Evolutionary conservation across 1,140 invertebrate species (phyloP).

Genomic region (Solen grandis): DNA sequence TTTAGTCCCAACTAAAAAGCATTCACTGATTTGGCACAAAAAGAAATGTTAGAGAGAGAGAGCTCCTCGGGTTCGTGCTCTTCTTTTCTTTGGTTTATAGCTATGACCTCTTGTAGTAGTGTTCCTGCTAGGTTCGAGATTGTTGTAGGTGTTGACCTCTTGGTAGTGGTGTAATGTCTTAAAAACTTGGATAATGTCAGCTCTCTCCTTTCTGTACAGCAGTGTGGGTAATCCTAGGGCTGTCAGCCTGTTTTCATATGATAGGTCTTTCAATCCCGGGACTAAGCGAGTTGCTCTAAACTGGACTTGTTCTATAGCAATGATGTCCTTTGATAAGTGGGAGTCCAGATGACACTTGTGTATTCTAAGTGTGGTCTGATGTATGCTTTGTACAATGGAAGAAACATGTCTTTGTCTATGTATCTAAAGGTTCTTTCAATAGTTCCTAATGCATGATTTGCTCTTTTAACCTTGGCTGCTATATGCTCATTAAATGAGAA

Average conservation of each 20-base stretch:
- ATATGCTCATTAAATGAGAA: conserved; percentile 11
- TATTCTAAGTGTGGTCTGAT: conserved; percentile 18
- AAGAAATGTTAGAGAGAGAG: too few species aligned
- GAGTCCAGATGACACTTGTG: conserved; percentile 4
- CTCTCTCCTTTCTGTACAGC: not conserved
- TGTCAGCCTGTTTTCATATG: conserved; percentile 2
- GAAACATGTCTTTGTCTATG: conserved; percentile 34
- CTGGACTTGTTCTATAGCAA: conserved; percentile 15
- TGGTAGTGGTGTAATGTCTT: too few species aligned
- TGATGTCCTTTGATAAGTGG: conserved; percentile 3
- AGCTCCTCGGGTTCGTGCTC: too few species aligned
- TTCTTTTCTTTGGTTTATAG: too few species aligned
- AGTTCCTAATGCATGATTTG: not conserved
- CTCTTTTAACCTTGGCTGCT: not conserved
- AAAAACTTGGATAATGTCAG: conserved; percentile 15
- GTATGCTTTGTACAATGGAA: conserved; percentile 20
- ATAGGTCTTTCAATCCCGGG: not conserved
- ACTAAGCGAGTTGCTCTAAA: conserved; percentile 13
- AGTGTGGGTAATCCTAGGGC: conserved; percentile 3
- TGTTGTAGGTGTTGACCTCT: too few species aligned
- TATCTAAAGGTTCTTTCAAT: conserved; percentile 19
- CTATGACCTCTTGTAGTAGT: too few species aligned
- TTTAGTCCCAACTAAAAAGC: too few species aligned
- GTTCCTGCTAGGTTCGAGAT: too few species aligned
- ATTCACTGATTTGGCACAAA: too few species aligned